Percentiles rank a stretch among this genome's conserved stretches.
Evolutionary conservation across 1,140 invertebrate genomes (phyloP).

Genomic region (Portunus trituberculatus): DNA sequence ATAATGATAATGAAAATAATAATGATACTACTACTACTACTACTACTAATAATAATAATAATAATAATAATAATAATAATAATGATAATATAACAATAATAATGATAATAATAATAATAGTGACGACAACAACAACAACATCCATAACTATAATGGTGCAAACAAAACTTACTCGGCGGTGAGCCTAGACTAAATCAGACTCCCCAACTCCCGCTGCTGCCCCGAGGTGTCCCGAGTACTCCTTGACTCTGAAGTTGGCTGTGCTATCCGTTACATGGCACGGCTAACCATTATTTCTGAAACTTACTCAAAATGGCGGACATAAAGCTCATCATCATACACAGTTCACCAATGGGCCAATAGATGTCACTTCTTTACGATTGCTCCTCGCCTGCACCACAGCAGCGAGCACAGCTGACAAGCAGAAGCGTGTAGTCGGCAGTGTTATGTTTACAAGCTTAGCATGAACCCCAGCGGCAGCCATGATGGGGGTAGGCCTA

Average conservation of each 20-base stretch:
- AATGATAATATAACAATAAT: too few relatives aligned
- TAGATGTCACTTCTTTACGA: conserved; percentile 72
- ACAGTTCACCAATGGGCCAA: conserved; percentile 67
- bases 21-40: background rate
- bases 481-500: conserved; percentile 75
- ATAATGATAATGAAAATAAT: background rate
- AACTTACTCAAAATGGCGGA: conserved; percentile 73
- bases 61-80: too few relatives aligned
- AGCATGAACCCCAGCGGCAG: conserved; percentile 69
- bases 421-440: conserved; percentile 60
- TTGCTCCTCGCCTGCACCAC: conserved; percentile 58
- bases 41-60: background rate
- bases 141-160: too few relatives aligned
- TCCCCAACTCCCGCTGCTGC: background rate
- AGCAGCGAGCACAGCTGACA: background rate
- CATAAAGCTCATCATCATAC: conserved; percentile 49
- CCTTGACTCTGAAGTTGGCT: background rate
- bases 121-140: too few relatives aligned
- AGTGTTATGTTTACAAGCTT: conserved; percentile 69
- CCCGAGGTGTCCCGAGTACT: background rate
- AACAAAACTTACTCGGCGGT: background rate
- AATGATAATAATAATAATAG: too few relatives aligned
- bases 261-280: background rate
- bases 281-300: conserved; percentile 48
- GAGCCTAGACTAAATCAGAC: background rate